Evolutionary conservation across 64 coral and sea anemone genomes (phyloP).

Genomic region (Montipora foliosa): DNA sequence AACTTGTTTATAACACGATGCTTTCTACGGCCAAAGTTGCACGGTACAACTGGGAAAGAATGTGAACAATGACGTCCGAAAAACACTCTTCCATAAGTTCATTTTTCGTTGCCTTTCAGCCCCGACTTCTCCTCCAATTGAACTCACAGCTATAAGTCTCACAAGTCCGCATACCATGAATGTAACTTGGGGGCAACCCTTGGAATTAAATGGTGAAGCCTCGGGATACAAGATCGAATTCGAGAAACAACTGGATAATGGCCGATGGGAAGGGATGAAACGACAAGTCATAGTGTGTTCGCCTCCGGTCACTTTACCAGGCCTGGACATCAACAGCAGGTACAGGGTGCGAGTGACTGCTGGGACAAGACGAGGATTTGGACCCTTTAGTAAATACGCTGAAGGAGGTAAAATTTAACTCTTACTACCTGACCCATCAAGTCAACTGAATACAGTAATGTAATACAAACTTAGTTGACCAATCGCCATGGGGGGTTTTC

Average conservation of each 20-base stretch:
- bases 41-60: too few relatives aligned
- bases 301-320: neutral
- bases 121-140: neutral
- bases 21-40: too few relatives aligned
- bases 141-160: neutral
- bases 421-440: too few relatives aligned
- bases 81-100: too few relatives aligned
- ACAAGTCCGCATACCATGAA: conserved; percentile 8
- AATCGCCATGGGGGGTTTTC: too few relatives aligned
- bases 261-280: neutral
- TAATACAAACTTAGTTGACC: too few relatives aligned
- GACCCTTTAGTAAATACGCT: conserved; percentile 15
- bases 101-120: neutral
- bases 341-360: conserved; percentile 17
- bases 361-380: conserved; percentile 1
- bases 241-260: neutral
- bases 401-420: conserved; percentile 3
- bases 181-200: neutral
- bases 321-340: neutral
- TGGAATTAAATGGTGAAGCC: neutral
- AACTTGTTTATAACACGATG: too few relatives aligned
- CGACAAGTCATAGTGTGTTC: neutral
- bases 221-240: neutral
- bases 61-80: too few relatives aligned
- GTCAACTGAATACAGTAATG: too few relatives aligned